A percentile compares a stretch with the other conserved stretches of the same genome.
These are phyloP conservation scores for Actinostola sp. DNA, from an alignment of 92 coral and sea anemone species.

Conservation along the genomic window DNA sequence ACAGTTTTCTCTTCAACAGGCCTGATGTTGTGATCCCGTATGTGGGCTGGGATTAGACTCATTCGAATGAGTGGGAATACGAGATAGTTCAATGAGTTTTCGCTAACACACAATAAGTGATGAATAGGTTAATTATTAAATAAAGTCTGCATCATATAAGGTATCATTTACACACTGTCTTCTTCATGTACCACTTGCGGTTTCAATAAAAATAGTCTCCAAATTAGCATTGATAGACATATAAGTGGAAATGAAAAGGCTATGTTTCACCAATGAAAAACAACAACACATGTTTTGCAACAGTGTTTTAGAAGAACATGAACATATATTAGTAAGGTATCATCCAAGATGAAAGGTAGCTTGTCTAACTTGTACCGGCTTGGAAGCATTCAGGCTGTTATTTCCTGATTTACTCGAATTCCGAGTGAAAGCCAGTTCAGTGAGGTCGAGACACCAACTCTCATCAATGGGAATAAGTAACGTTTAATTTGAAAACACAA, in stretches of 20 bases:
- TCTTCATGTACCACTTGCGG: not conserved
- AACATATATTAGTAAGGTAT: constrained; percentile 7
- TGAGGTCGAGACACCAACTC: not conserved
- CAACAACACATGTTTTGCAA: no score
- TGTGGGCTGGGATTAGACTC: not conserved
- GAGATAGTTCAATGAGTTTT: not conserved
- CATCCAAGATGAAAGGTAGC: constrained; percentile 33
- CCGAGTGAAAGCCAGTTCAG: not conserved
- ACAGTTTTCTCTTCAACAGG: not conserved
- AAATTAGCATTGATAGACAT: not conserved
- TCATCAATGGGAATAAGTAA: not conserved
- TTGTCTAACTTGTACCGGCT: constrained; percentile 16
- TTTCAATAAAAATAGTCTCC: not conserved
- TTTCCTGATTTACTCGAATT: constrained; percentile 19
- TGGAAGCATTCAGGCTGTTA: constrained; percentile 4
- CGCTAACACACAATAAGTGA: not conserved
- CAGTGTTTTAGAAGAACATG: constrained; percentile 11
- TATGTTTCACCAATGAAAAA: not conserved
- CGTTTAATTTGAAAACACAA: no score
- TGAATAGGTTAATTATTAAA: constrained; percentile 18
- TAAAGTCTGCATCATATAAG: constrained; percentile 4
- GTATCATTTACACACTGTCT: constrained; percentile 11
- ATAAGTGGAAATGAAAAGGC: not conserved
- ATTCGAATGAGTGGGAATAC: constrained; percentile 5
- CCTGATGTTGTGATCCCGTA: not conserved